phyloP scores from a whole-genome alignment of 2,888 invertebrate genomes.

The Zaprionus lineosus region DNA sequence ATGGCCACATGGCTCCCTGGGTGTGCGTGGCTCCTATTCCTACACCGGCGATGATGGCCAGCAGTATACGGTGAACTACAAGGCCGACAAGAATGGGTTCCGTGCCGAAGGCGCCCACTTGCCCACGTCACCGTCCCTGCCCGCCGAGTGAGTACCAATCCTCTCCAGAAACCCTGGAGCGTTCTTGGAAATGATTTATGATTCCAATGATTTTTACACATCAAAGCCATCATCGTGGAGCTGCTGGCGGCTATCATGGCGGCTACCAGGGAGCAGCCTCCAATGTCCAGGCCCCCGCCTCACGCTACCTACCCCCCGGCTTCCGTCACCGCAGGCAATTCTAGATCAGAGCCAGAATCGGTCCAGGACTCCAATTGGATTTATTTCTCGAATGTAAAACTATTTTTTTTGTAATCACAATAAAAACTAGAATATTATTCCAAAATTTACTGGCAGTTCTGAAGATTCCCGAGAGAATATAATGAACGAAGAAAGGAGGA shows the following conservation, averaged over 20 bases:
- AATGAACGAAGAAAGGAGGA: no score
- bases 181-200: no score
- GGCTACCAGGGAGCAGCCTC: conserved; percentile 53
- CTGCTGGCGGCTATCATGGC: conserved; percentile 38
- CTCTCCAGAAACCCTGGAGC: no score
- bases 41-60: conserved; percentile 86
- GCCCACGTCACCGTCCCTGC: conserved; percentile 90
- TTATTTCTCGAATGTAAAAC: no score
- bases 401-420: conserved; percentile 16
- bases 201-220: no score
- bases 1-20: conserved; percentile 85
- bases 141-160: conserved; percentile 82
- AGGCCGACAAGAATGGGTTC: conserved; percentile 90
- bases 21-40: conserved; percentile 86
- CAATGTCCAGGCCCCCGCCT: conserved; percentile 56
- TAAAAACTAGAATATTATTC: no score
- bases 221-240: no score
- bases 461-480: no score
- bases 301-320: conserved; percentile 77
- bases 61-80: conserved; percentile 86
- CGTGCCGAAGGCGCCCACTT: conserved; percentile 90
- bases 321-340: conserved; percentile 69
- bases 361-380: neutral
- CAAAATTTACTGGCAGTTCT: no score
- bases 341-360: conserved; percentile 16